Conservation (phyloP, 2,113 vertebrate species). For the Thymallus thymallus region DNA sequence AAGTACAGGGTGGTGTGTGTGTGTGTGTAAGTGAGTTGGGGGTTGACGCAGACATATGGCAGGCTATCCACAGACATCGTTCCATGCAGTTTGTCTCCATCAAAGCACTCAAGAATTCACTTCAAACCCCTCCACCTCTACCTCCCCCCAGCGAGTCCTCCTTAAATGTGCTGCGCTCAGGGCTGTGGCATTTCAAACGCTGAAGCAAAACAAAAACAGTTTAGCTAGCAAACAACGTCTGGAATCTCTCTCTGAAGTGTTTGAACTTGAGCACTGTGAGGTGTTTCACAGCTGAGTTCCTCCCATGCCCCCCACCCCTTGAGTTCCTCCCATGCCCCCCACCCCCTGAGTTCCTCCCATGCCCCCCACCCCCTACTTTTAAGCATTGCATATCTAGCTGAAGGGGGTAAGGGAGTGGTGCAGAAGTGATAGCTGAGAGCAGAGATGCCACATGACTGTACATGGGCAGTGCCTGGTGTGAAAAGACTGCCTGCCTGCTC, state of each 20-base stretch:
- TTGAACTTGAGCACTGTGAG: slow-evolving; percentile 1
- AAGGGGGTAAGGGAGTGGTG: neutral
- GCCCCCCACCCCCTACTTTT: neutral
- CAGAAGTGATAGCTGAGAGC: neutral
- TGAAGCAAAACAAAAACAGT: slow-evolving; percentile 8
- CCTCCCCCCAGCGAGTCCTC: neutral
- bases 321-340: neutral
- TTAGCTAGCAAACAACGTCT: neutral
- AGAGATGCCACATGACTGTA: slow-evolving; percentile 30
- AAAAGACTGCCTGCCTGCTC: neutral
- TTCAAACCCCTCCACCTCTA: neutral
- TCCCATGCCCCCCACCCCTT: neutral
- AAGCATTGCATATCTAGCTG: neutral
- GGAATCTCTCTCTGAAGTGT: slow-evolving; percentile 10
- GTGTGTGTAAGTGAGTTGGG: neutral
- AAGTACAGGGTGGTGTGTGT: slow-evolving; percentile 1
- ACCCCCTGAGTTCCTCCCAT: neutral
- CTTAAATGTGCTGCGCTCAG: slow-evolving; percentile 6
- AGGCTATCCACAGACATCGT: neutral
- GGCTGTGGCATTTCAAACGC: neutral
- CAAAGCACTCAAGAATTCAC: slow-evolving; percentile 43
- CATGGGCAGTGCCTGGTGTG: slow-evolving; percentile 21
- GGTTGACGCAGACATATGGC: neutral
- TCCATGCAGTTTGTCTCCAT: slow-evolving; percentile 24
- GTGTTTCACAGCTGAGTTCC: neutral